Evolutionary conservation across 2,797 vertebrate genomes (phyloP).

Genomic region (Phalanger gymnotis): DNA sequence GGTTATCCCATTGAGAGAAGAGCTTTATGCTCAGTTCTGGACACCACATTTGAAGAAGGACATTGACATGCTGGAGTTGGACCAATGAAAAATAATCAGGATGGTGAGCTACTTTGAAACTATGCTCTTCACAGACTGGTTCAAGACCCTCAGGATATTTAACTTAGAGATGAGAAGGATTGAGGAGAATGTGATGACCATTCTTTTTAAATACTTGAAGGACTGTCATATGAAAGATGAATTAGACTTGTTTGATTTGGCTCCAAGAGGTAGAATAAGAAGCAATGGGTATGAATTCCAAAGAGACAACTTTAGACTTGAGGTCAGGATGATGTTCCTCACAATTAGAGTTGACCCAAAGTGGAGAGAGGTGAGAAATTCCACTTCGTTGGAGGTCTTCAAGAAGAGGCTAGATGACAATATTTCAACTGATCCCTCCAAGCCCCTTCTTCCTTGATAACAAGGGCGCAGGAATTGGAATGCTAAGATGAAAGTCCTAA

Average conservation of each 20-base stretch:
- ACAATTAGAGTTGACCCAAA: not conserved
- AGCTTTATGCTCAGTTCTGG: not conserved
- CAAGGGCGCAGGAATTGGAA: not conserved
- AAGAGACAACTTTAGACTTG: not conserved
- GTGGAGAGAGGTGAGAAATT: not conserved
- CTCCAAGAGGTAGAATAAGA: not conserved
- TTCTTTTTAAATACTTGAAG: not conserved
- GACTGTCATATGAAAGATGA: not conserved
- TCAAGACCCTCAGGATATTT: not conserved
- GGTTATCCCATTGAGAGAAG: not conserved
- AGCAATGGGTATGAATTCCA: not conserved
- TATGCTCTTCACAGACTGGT: too few species aligned
- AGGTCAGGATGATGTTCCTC: not conserved
- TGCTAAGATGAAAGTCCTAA: not conserved
- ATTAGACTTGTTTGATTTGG: not conserved
- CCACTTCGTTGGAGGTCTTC: not conserved
- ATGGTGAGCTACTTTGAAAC: not conserved
- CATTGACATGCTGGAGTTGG: not conserved
- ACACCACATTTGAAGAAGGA: not conserved
- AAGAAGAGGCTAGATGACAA: not conserved
- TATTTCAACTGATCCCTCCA: not conserved
- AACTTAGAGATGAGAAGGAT: not conserved
- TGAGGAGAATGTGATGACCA: not conserved
- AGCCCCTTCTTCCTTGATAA: not conserved
- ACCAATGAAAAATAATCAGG: not conserved